Percentiles rank a stretch among this genome's conserved stretches.
Conservation (phyloP, 2,113 vertebrate genomes). For the Acanthochromis polyacanthus region DNA sequence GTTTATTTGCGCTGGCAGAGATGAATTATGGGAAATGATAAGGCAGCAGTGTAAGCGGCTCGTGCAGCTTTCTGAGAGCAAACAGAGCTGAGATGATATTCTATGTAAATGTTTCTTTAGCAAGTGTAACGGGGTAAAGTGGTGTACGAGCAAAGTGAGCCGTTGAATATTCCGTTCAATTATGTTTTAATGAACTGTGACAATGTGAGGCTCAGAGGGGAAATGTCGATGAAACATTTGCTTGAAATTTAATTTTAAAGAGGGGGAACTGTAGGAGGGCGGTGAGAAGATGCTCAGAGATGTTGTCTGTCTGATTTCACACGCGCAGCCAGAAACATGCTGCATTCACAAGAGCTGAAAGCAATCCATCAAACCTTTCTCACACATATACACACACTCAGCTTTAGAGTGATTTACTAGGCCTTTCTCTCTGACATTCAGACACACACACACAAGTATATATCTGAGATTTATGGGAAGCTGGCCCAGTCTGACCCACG, state of each 20-base stretch:
- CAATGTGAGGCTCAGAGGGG: slow-evolving; percentile 56
- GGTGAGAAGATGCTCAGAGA: slow-evolving; percentile 1
- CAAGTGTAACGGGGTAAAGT: slow-evolving; percentile 57
- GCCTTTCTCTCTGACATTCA: slow-evolving; percentile 11
- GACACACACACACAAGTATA: slow-evolving; percentile 16
- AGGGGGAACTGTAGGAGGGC: slow-evolving; percentile 10
- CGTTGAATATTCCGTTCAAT: slow-evolving; percentile 71
- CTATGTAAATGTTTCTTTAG: slow-evolving; percentile 64
- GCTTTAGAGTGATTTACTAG: slow-evolving; percentile 22
- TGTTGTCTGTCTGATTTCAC: slow-evolving; percentile 4
- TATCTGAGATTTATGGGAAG: slow-evolving; percentile 27
- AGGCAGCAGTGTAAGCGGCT: slow-evolving; percentile 9
- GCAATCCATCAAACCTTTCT: slow-evolving; percentile 22
- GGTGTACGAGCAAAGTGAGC: slow-evolving; percentile 55
- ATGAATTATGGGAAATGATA: slow-evolving; percentile 50
- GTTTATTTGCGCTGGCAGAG: slow-evolving; percentile 52
- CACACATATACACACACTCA: slow-evolving; percentile 6
- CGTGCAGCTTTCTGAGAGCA: slow-evolving; percentile 33
- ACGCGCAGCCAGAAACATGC: not conserved
- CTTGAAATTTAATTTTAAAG: slow-evolving; percentile 51
- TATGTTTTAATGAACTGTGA: slow-evolving; percentile 76
- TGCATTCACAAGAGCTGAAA: slow-evolving; percentile 21
- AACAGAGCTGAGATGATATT: slow-evolving; percentile 32
- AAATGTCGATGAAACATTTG: slow-evolving; percentile 63
- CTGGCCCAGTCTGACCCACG: slow-evolving; percentile 35